A percentile compares a stretch with the other conserved stretches of the same genome.
Conservation (phyloP, 2,113 vertebrate genomes). For the Collichthys lucidus region DNA sequence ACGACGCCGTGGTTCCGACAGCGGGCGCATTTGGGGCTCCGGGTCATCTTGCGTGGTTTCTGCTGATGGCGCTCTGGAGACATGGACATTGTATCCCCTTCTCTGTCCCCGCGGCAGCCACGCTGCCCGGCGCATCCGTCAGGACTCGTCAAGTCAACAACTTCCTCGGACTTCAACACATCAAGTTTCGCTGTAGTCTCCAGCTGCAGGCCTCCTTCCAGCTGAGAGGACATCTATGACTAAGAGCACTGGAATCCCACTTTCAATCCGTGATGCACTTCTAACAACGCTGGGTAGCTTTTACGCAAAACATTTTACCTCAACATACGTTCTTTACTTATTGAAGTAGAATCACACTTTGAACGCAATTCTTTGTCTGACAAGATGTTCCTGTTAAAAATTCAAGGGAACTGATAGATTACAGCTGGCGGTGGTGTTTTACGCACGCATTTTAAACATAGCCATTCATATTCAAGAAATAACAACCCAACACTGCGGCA, state of each 20-base stretch:
- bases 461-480: not conserved
- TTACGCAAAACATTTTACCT: slow-evolving; percentile 1
- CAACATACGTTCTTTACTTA: not conserved
- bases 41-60: slow-evolving; percentile 77
- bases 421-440: not conserved
- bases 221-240: slow-evolving; percentile 80
- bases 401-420: not conserved
- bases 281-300: not conserved
- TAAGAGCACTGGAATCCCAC: slow-evolving; percentile 1
- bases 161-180: slow-evolving; percentile 60
- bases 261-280: slow-evolving; percentile 27
- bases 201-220: slow-evolving; percentile 70
- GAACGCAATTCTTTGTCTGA: not conserved
- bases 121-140: slow-evolving; percentile 66
- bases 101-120: slow-evolving; percentile 30
- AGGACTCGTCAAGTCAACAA: slow-evolving; percentile 75
- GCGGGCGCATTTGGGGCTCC: slow-evolving; percentile 87
- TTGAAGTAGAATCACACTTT: not conserved
- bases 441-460: slow-evolving; percentile 21
- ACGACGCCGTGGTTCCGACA: slow-evolving; percentile 88
- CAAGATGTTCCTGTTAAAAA: not conserved
- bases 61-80: slow-evolving; percentile 57
- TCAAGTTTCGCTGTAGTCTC: slow-evolving; percentile 57
- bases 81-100: slow-evolving; percentile 24
- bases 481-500: not conserved